Evolutionary conservation across 2,113 vertebrate species (phyloP).

Genomic region (Pristiophorus japonicus): DNA sequence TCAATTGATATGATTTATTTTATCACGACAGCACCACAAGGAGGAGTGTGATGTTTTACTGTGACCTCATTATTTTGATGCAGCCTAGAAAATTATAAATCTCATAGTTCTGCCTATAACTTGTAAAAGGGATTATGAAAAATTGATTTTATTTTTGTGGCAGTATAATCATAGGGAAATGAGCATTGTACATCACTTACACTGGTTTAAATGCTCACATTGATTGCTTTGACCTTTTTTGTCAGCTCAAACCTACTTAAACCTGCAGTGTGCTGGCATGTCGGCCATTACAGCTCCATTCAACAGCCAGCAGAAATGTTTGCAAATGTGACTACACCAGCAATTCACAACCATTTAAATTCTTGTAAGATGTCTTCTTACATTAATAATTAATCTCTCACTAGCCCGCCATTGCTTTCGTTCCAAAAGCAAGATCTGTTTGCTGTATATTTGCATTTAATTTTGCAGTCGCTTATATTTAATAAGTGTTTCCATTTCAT

Average conservation of each 20-base stretch:
- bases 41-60: slow-evolving; percentile 2
- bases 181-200: slow-evolving; percentile 32
- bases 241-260: slow-evolving; percentile 26
- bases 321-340: slow-evolving; percentile 9
- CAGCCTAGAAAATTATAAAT: slow-evolving; percentile 21
- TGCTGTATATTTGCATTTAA: neutral
- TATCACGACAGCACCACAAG: neutral
- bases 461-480: neutral
- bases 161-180: slow-evolving; percentile 28
- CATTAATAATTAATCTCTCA: slow-evolving; percentile 33
- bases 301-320: neutral
- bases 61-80: slow-evolving; percentile 34
- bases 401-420: neutral
- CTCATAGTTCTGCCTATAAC: neutral
- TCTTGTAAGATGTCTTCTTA: slow-evolving; percentile 23
- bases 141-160: slow-evolving; percentile 26
- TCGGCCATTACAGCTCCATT: slow-evolving; percentile 27
- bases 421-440: neutral
- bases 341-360: slow-evolving; percentile 31
- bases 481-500: slow-evolving; percentile 5
- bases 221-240: slow-evolving; percentile 36
- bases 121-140: slow-evolving; percentile 27
- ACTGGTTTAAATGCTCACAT: slow-evolving; percentile 31
- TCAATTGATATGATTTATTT: neutral
- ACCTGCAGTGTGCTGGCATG: slow-evolving; percentile 6